Evolutionary conservation across 2,797 vertebrate species (phyloP).

Genomic region (Chiroxiphia lanceolata): DNA sequence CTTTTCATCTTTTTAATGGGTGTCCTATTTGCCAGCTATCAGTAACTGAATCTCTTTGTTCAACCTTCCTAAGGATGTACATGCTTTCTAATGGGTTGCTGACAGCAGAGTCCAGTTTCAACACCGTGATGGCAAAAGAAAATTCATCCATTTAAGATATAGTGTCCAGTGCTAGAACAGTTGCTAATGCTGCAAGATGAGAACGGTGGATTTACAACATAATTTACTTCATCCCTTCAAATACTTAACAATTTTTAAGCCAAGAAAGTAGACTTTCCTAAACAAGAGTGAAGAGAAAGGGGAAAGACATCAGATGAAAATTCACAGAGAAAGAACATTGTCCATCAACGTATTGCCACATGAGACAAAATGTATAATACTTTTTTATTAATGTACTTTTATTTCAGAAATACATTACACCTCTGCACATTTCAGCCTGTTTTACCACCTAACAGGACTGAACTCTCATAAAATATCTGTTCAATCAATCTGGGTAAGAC

Average conservation of each 20-base stretch:
- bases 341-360: not conserved
- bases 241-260: not conserved
- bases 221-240: not conserved
- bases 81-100: not conserved
- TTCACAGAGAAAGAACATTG: not conserved
- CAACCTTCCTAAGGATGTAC: not conserved
- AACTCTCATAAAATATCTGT: not conserved
- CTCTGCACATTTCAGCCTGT: not conserved
- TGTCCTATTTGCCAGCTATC: not conserved
- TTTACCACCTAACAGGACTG: not conserved
- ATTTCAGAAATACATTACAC: not conserved
- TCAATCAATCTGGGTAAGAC: not conserved
- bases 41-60: constrained; percentile 7
- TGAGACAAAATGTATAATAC: not conserved
- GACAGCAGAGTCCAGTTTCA: not conserved
- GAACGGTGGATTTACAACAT: not conserved
- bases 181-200: not conserved
- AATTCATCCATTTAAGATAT: not conserved
- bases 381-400: not conserved
- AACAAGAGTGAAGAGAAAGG: not conserved
- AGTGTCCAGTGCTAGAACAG: not conserved
- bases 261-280: not conserved
- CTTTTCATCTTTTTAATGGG: not conserved
- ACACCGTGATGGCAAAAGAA: not conserved
- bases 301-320: not conserved